Conservation (phyloP, 2,888 invertebrate genomes). For the Ichneumoninae sp. region DNA sequence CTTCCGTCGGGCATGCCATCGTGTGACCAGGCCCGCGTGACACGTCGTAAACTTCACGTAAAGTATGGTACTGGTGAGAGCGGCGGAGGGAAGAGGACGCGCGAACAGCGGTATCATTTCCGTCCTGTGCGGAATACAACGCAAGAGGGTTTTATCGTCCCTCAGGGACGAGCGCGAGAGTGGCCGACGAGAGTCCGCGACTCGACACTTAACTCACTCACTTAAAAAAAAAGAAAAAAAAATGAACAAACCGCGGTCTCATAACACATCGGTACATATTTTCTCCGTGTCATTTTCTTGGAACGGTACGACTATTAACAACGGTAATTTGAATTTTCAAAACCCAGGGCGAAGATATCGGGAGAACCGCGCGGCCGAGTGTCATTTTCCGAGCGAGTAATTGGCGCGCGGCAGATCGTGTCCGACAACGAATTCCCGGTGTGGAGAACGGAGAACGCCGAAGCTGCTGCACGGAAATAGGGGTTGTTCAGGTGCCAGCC, state of each 20-base stretch:
- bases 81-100: conserved; percentile 37
- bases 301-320: not conserved
- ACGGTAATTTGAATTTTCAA: not conserved
- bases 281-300: not conserved
- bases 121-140: not conserved
- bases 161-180: conserved; percentile 18
- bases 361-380: not conserved
- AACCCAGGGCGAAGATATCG: not conserved
- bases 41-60: conserved; percentile 72
- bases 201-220: conserved; percentile 23
- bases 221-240: not conserved
- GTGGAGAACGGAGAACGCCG: conserved; percentile 10
- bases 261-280: not conserved
- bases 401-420: conserved; percentile 33
- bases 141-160: conserved; percentile 62
- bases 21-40: conserved; percentile 69
- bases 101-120: conserved; percentile 49
- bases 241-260: too few relatives aligned
- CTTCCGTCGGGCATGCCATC: conserved; percentile 44
- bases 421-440: not conserved
- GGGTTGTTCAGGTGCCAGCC: conserved; percentile 53
- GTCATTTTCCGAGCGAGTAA: conserved; percentile 45
- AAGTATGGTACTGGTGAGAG: conserved; percentile 39
- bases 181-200: not conserved
- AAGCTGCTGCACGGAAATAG: conserved; percentile 20